Conservation (phyloP, 2,113 vertebrate genomes). For the Ceyx margarethae region DNA sequence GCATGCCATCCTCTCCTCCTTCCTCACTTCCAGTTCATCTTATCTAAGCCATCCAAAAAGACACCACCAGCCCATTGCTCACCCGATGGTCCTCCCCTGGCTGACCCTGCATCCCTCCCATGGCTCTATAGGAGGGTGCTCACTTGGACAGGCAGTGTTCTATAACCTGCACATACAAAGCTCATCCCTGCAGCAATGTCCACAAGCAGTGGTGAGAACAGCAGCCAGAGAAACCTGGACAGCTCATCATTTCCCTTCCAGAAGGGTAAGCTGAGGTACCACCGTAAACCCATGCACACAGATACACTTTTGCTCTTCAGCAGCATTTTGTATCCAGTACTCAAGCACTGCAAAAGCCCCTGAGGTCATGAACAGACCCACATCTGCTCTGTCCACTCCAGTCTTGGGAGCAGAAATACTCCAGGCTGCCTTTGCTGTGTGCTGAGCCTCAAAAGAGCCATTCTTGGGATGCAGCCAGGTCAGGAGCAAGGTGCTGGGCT, state of each 20-base stretch:
- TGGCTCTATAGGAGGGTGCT: neutral
- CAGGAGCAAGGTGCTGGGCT: neutral
- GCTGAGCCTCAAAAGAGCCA: neutral
- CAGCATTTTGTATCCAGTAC: neutral
- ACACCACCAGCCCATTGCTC: neutral
- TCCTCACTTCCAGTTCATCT: neutral
- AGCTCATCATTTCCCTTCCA: neutral
- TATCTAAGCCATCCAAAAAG: neutral
- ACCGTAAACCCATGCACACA: neutral
- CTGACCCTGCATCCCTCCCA: fast-evolving
- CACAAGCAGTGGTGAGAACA: fast-evolving
- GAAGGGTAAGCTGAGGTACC: neutral
- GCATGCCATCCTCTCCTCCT: neutral
- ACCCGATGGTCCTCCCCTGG: neutral
- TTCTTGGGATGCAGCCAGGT: fast-evolving
- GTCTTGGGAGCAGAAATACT: neutral
- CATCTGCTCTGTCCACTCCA: neutral
- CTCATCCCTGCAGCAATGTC: neutral
- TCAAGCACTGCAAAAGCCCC: neutral
- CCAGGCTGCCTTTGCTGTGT: neutral
- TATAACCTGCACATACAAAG: fast-evolving
- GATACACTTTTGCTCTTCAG: fast-evolving
- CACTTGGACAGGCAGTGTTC: neutral
- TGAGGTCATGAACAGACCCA: neutral
- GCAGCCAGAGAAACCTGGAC: neutral